Evolutionary conservation across 2,797 vertebrate species (phyloP).

Genomic region (Apogon hyalosoma): DNA sequence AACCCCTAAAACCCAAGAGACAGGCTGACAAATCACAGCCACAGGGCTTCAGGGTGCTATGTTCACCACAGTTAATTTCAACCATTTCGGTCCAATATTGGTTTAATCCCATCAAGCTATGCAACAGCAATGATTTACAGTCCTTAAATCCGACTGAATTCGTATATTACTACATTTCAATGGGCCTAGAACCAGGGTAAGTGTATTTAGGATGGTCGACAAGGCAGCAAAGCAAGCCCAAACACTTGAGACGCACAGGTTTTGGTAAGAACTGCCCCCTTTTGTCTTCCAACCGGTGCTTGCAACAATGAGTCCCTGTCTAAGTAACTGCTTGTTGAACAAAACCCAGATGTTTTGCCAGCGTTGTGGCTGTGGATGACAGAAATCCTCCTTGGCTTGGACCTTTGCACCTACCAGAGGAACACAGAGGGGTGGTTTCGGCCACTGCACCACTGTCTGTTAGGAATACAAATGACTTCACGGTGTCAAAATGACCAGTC

Average conservation of each 20-base stretch:
- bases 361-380: constrained; percentile 31
- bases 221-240: constrained; percentile 30
- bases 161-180: constrained; percentile 12
- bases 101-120: background rate
- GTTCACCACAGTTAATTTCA: constrained; percentile 3
- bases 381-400: constrained; percentile 50
- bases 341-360: constrained; percentile 40
- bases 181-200: constrained; percentile 7
- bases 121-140: background rate
- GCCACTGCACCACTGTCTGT: constrained; percentile 80
- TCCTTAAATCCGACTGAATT: background rate
- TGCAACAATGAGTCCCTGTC: constrained; percentile 21
- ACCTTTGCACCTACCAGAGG: constrained; percentile 72
- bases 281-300: constrained; percentile 37
- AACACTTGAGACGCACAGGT: constrained; percentile 48
- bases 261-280: constrained; percentile 20
- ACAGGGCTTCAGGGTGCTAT: constrained; percentile 4
- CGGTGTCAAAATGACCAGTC: constrained; percentile 33
- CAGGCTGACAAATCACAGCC: constrained; percentile 30
- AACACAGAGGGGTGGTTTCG: constrained; percentile 66
- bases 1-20: constrained; percentile 7
- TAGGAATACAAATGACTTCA: constrained; percentile 79
- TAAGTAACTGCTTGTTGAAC: constrained; percentile 26
- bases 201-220: constrained; percentile 37
- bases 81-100: background rate